Evolutionary conservation across 2,797 vertebrate species (phyloP).

Genomic region (Gastrophryne carolinensis): DNA sequence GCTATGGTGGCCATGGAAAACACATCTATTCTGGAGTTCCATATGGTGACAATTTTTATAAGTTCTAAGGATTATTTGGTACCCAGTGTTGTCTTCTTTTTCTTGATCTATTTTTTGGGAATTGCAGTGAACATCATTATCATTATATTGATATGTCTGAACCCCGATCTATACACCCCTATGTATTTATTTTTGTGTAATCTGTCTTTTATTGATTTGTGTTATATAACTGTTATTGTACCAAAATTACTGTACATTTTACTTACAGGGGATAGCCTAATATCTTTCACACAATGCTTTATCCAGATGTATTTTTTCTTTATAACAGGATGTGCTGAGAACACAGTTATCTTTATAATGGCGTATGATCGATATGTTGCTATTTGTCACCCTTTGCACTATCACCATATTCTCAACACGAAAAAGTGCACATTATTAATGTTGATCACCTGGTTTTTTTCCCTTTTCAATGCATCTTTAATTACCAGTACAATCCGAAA

Average conservation of each 20-base stretch:
- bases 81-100: too few species aligned
- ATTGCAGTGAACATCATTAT: not conserved
- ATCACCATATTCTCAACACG: not conserved
- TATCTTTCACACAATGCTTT: not conserved
- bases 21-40: too few species aligned
- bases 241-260: not conserved
- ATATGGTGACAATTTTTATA: too few species aligned
- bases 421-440: not conserved
- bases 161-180: not conserved
- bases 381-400: not conserved
- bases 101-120: not conserved
- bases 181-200: conserved; percentile 5
- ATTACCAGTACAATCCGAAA: not conserved
- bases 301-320: not conserved
- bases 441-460: not conserved
- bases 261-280: not conserved
- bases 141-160: not conserved
- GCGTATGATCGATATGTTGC: not conserved
- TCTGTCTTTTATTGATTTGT: not conserved
- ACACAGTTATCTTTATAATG: not conserved
- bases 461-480: not conserved
- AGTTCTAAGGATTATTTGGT: too few species aligned
- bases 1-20: too few species aligned
- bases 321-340: not conserved
- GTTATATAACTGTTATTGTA: not conserved